phyloP scores from a whole-genome alignment of 2,113 vertebrate genomes.

The Boulengeromyrus knoepffleri region DNA sequence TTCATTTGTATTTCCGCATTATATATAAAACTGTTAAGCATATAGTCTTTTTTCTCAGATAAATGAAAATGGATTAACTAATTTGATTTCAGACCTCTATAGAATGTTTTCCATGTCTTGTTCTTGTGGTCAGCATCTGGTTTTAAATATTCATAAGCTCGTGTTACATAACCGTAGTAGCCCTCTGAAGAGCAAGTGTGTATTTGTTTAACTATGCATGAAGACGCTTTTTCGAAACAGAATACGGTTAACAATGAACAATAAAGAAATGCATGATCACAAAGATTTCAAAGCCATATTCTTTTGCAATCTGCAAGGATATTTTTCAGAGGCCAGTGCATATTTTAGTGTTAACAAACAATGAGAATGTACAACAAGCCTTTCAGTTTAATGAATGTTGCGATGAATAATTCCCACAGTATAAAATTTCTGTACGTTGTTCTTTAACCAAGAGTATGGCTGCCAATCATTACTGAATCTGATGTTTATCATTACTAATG shows the following conservation, averaged over 20 bases:
- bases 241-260: not conserved
- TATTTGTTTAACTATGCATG: conserved; percentile 3
- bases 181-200: not conserved
- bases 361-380: not conserved
- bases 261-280: not conserved
- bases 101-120: not conserved
- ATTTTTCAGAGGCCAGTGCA: not conserved
- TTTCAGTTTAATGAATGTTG: not conserved
- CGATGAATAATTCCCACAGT: not conserved
- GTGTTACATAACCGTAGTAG: not conserved
- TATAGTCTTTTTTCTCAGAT: not conserved
- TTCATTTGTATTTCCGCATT: not conserved
- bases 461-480: not conserved
- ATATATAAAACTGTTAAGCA: not conserved
- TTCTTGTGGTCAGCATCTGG: conserved; percentile 9
- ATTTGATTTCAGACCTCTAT: not conserved
- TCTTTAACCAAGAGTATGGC: not conserved
- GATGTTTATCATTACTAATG: not conserved
- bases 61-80: conserved; percentile 1
- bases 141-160: conserved; percentile 13
- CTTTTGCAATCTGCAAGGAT: not conserved
- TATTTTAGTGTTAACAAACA: not conserved
- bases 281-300: not conserved
- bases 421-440: not conserved
- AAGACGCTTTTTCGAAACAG: not conserved